Evolutionary conservation across 2,797 vertebrate genomes (phyloP), one percentile per base, ranked within the genome.

Genomic region (Gouania willdenowi): DNA sequence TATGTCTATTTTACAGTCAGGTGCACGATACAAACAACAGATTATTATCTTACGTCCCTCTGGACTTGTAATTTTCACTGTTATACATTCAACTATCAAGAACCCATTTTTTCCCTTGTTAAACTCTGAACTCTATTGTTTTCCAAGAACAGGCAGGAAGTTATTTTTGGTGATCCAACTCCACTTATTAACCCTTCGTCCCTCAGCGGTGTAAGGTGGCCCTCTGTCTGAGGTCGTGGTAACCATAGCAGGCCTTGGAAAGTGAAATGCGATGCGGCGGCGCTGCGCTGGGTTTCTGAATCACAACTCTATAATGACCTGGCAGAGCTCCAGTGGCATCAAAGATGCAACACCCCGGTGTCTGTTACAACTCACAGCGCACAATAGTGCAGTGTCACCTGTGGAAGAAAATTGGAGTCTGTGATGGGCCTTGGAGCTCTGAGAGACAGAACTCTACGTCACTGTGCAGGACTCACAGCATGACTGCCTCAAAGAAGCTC

Each of bases 161-260:
- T 72, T 79, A 79, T 79, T 84, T 79, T 78, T 67, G 70, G 64
- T 47, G 26, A 50, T n/a, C 16, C 2, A 3, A 3, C 8, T 34
- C 26, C 9, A 17, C 26, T 8, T 18, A 10, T 13, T 13, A 27
- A 8, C 6, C 27, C 24, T 31, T 6, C 24, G 34, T 26, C 31
- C 34, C 21, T 17, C n/a, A 0, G 10, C 43, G 71, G 70, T 87
- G 79, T 88, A 85, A 83, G 59, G 55, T 84, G 77, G 77, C 87
- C 73, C 78, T 71, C 77, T 56, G 83, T 83, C 81, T 82, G 82
- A 86, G 83, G 83, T 74, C 59, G 66, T 59, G 74, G 88, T 89
- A 87, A 88, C 87, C 81, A 83, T 87, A 89, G 87, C 78, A 84
- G 78, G 65, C 79, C 70, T 87, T 85, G 85, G 87, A 89, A 89